Evolutionary conservation across 37 sponge, comb jelly and placozoan species (phyloP).

Genomic region (Hexactinellida sp.): DNA sequence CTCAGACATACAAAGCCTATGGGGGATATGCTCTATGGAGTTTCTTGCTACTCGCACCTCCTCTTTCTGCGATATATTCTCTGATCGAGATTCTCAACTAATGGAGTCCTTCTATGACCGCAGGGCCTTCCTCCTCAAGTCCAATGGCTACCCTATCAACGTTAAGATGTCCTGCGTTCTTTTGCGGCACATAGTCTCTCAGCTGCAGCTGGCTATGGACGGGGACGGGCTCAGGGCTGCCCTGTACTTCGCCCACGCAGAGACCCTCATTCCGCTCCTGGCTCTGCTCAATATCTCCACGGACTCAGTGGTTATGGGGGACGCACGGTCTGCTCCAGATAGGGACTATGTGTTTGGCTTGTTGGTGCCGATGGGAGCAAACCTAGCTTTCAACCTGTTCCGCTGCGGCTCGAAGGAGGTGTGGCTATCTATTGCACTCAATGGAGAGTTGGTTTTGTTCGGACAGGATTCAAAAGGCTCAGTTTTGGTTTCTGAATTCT

Average conservation of each 20-base stretch:
- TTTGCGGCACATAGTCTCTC: neutral
- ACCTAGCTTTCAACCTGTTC: neutral
- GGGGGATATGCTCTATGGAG: neutral
- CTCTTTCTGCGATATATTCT: neutral
- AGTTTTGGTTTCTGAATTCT: neutral
- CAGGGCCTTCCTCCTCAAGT: neutral
- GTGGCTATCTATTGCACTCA: neutral
- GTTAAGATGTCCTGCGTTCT: neutral
- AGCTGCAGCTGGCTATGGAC: neutral
- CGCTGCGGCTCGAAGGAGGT: neutral
- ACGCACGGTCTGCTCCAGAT: neutral
- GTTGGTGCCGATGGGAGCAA: neutral
- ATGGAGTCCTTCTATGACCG: neutral
- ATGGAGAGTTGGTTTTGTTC: neutral
- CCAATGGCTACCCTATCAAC: neutral
- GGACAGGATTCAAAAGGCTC: neutral
- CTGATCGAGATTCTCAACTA: neutral
- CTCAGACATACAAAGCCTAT: neutral
- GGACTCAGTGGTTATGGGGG: neutral
- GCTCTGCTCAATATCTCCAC: slow-evolving; percentile 1
- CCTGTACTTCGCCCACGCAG: neutral
- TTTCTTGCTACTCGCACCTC: neutral
- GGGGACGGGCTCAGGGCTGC: neutral
- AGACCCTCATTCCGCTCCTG: neutral
- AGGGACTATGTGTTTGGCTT: neutral